These are phyloP conservation scores for Sarcophilus harrisii DNA, from an alignment of 2,797 vertebrate genomes.

Conservation along the genomic window DNA sequence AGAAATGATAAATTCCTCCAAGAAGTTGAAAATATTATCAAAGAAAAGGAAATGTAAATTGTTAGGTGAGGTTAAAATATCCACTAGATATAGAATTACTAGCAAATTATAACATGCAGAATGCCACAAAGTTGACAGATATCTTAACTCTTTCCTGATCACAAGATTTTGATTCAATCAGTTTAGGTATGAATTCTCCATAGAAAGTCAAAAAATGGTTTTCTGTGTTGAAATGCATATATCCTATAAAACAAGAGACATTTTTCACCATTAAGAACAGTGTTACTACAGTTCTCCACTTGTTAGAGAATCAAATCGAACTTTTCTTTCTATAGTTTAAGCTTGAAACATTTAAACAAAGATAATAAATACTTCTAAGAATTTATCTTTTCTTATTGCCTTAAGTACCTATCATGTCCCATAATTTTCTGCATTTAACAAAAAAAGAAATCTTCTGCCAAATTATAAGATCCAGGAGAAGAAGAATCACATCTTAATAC, in stretches of 20 bases:
- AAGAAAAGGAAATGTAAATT: neutral
- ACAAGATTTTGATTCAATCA: neutral
- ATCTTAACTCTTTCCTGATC: neutral
- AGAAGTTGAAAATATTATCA: neutral
- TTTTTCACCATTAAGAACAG: neutral
- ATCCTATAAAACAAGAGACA: neutral
- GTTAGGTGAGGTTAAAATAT: neutral
- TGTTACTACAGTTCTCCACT: neutral
- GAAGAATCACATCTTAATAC: neutral
- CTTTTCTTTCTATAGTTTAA: neutral
- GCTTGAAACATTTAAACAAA: neutral
- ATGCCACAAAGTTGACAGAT: neutral
- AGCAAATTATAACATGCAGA: neutral
- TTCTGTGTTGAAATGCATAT: neutral
- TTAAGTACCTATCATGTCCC: neutral
- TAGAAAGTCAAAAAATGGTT: neutral
- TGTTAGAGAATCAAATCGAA: neutral
- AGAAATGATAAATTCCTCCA: neutral
- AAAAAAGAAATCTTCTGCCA: neutral
- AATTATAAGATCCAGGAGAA: neutral
- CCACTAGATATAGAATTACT: neutral
- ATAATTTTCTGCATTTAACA: neutral
- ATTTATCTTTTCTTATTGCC: neutral
- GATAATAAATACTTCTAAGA: neutral
- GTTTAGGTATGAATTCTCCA: neutral